Evolutionary conservation across 2,888 invertebrate genomes (phyloP).

Genomic region (Temnothorax rugatulus): DNA sequence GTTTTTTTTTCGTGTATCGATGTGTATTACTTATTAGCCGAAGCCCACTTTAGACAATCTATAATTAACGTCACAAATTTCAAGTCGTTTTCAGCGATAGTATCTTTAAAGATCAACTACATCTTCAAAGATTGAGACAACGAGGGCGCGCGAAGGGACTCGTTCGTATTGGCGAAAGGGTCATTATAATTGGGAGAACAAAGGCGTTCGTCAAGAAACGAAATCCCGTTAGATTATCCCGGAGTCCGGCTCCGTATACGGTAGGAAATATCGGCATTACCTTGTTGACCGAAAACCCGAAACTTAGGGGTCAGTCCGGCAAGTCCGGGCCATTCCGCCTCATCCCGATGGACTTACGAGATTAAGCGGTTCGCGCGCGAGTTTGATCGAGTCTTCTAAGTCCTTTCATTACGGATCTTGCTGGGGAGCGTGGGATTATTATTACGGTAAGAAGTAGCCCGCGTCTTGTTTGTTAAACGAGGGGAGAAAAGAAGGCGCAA

Average conservation of each 20-base stretch:
- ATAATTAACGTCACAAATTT: not conserved
- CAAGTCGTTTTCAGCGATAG: not conserved
- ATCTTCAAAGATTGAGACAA: not conserved
- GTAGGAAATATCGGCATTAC: conserved; percentile 80
- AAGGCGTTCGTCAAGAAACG: conserved; percentile 78
- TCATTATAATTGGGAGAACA: conserved; percentile 64
- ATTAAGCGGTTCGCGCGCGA: conserved; percentile 83
- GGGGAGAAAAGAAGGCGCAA: conserved; percentile 80
- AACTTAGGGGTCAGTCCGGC: conserved; percentile 74
- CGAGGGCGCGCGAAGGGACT: not conserved
- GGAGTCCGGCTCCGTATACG: conserved; percentile 62
- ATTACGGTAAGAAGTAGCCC: conserved; percentile 80
- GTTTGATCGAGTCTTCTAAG: conserved; percentile 86
- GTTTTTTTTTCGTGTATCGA: too few species aligned
- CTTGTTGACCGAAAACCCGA: conserved; percentile 79
- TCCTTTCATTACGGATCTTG: conserved; percentile 83
- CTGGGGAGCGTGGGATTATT: conserved; percentile 82
- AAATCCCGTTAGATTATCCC: conserved; percentile 82
- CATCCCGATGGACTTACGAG: conserved; percentile 83
- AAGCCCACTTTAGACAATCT: too few species aligned
- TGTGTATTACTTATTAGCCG: not conserved
- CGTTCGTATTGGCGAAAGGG: not conserved
- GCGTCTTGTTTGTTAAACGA: conserved; percentile 85
- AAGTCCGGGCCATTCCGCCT: conserved; percentile 68
- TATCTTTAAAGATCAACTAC: not conserved